Base-by-base conservation (phyloP, 2,888 invertebrate genomes). In the Caenorhabditis plicata region DNA sequence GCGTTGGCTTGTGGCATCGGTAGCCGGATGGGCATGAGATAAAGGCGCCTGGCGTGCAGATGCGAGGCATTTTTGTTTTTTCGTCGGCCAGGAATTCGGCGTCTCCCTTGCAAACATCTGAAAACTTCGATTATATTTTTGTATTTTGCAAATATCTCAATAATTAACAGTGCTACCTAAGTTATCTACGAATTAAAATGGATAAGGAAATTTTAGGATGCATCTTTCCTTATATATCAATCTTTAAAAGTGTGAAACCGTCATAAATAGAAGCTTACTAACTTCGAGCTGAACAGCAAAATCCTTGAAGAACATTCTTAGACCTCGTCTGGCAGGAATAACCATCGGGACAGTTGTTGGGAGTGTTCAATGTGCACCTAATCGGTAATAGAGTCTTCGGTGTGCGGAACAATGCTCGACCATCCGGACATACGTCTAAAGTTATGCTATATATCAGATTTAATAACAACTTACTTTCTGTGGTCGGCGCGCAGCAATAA, bases 401-500 rank as follows among this genome's bases (percentile, higher is more conserved):
- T 7, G 66, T 60, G 3, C 74, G 64, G 64, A 66, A 75, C 0
- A 77, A 61, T 2, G 73, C 73, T 23, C 70, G 57, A 8, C 75
- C 75, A 29, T 69, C 70, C 7, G 78, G 78, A 46, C 78, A 78
- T 9, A 77, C 66, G 31, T 72, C 78, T 77, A 40, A 17, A 72
- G 64, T 22, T 15, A 17, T 19, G 17, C 19, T 17, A 38, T 1
- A 32, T 32, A 4, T 29, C 29, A 35, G 13, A 11, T 17, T n/a
- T 3, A 22, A 8, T 4, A 22, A 3, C 9, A 17, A 17, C 58
- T 42, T 33, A 78, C 77, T 74, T 57, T 74, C 76, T 31, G 56
- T 67, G 7, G 65, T 68, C 15, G 76, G 72, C 22, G 76, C 74
- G 55, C 78, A 78, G 56, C 78, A 78, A 51, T 70, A 77, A 47